These are phyloP conservation scores for Spicauda simplicius DNA, from an alignment of 2,888 invertebrate species.

Conservation along the genomic window DNA sequence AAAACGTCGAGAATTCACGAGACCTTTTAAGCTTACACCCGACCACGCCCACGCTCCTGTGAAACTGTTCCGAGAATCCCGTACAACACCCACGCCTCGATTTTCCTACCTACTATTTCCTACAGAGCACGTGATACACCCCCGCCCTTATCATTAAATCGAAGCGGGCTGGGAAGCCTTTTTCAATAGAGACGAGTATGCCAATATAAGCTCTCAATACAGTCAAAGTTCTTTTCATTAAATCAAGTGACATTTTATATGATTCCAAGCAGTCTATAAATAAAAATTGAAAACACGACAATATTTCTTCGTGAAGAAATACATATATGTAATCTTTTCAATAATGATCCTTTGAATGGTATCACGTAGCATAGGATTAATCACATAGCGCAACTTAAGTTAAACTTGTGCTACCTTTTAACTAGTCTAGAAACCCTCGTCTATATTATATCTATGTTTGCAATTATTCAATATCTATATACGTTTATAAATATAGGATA, in stretches of 20 bases:
- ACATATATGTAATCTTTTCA: too few relatives aligned
- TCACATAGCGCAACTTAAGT: too few relatives aligned
- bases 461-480: too few relatives aligned
- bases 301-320: too few relatives aligned
- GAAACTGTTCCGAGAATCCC: neutral
- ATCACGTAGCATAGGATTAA: too few relatives aligned
- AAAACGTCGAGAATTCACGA: constrained; percentile 8
- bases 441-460: too few relatives aligned
- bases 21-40: constrained; percentile 11
- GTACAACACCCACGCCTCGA: constrained; percentile 16
- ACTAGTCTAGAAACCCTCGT: too few relatives aligned
- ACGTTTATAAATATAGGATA: too few relatives aligned
- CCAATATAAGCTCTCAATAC: neutral
- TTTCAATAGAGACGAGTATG: neutral
- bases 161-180: neutral
- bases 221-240: neutral
- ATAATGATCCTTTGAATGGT: too few relatives aligned
- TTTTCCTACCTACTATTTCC: constrained; percentile 9
- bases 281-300: too few relatives aligned
- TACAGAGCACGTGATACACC: constrained; percentile 5
- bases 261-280: too few relatives aligned
- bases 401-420: too few relatives aligned
- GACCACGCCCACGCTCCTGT: constrained; percentile 15
- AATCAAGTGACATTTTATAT: neutral
- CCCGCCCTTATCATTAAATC: constrained; percentile 13